Conservation (phyloP, 2,113 vertebrate species). For the Camelus dromedarius region DNA sequence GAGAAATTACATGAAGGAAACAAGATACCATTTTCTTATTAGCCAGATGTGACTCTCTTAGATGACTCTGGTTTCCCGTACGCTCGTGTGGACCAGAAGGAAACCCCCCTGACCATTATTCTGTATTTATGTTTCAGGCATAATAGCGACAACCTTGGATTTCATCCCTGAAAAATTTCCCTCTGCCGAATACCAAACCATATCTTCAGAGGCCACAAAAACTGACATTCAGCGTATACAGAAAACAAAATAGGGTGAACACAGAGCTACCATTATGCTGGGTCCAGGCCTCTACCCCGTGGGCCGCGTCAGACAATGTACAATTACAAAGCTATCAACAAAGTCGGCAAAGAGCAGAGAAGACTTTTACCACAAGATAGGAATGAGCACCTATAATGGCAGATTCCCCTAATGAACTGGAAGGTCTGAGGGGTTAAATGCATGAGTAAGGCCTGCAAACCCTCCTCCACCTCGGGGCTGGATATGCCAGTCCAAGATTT, state of each 20-base stretch:
- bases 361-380: background rate
- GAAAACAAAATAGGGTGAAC: background rate
- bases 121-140: constrained; percentile 61
- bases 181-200: constrained; percentile 52
- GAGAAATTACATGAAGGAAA: constrained; percentile 61
- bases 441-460: background rate
- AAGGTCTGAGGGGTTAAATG: constrained; percentile 38
- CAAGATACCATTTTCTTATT: constrained; percentile 64
- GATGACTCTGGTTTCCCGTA: constrained; percentile 68
- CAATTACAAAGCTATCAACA: background rate
- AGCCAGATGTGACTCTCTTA: constrained; percentile 69
- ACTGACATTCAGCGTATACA: background rate
- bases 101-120: constrained; percentile 63
- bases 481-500: constrained; percentile 56
- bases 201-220: constrained; percentile 60
- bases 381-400: background rate
- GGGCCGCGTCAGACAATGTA: background rate
- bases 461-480: background rate
- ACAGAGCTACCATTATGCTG: background rate
- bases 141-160: constrained; percentile 63
- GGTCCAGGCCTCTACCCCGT: background rate
- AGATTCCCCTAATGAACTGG: background rate
- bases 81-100: constrained; percentile 23
- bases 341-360: background rate
- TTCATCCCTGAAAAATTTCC: constrained; percentile 60